A percentile compares a stretch with the other conserved stretches of the same genome.
phyloP scores from a whole-genome alignment of 2,797 vertebrate species.

The Vespertilio murinus region DNA sequence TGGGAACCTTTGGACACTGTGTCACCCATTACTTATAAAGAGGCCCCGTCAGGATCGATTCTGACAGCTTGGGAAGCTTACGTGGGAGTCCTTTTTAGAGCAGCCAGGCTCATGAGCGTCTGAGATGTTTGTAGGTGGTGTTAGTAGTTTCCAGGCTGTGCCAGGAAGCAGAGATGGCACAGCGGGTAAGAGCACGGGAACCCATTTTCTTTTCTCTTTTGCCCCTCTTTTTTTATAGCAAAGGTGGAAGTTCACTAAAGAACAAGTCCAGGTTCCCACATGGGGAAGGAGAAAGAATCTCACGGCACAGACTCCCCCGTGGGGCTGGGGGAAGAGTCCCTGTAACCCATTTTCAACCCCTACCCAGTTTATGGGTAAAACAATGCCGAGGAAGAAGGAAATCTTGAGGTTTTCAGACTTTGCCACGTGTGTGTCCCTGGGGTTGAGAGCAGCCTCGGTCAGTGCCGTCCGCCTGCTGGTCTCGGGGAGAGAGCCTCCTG shows the following conservation, averaged over 20 bases:
- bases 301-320: no score
- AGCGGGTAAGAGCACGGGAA: not conserved
- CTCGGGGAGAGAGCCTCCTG: not conserved
- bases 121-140: not conserved
- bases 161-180: slow-evolving; percentile 16
- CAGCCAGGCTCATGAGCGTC: not conserved
- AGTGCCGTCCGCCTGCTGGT: not conserved
- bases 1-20: not conserved
- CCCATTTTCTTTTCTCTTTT: not conserved
- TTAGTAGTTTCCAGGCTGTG: not conserved
- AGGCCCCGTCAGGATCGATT: not conserved
- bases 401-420: not conserved
- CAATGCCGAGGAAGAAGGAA: not conserved
- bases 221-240: no score
- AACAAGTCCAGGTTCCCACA: no score
- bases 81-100: not conserved
- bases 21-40: not conserved
- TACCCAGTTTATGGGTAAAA: not conserved
- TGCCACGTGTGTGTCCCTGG: not conserved
- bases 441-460: not conserved
- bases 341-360: not conserved
- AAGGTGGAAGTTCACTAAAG: no score
- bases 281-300: no score
- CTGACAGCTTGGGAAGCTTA: not conserved
- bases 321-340: no score